Evolutionary conservation across 2,113 vertebrate genomes (phyloP).

Genomic region (Nerophis lumbriciformis): DNA sequence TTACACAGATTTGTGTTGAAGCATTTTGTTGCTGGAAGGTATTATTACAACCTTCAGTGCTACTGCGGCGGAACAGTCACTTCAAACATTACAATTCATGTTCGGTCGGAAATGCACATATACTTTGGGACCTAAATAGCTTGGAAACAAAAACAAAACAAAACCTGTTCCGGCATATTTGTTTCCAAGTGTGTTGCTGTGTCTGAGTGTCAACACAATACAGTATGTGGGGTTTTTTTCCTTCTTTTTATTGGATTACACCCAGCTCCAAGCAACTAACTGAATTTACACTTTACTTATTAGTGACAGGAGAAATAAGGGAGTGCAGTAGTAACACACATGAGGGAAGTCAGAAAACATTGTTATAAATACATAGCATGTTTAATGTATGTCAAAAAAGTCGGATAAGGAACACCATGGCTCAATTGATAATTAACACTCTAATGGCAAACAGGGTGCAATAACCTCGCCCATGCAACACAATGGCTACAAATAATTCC

Average conservation of each 20-base stretch:
- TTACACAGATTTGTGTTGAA: not conserved
- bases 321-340: conserved; percentile 19
- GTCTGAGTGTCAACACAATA: conserved; percentile 8
- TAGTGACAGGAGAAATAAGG: conserved; percentile 41
- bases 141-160: conserved; percentile 14
- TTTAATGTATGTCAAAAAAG: too few species aligned
- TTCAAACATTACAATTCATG: conserved; percentile 21
- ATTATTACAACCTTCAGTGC: conserved; percentile 8
- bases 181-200: not conserved
- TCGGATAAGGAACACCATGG: too few species aligned
- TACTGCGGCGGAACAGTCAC: conserved; percentile 18
- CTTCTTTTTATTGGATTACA: conserved; percentile 51
- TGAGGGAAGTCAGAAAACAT: not conserved
- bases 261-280: conserved; percentile 46
- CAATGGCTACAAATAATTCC: too few species aligned
- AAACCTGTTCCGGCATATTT: not conserved
- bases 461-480: too few species aligned
- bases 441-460: too few species aligned
- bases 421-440: too few species aligned
- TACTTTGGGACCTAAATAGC: conserved; percentile 13
- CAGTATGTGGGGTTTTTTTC: conserved; percentile 35
- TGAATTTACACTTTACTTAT: conserved; percentile 47
- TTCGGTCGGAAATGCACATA: conserved; percentile 22
- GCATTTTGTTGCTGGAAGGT: conserved; percentile 13
- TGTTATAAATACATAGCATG: too few species aligned